Evolutionary conservation across 2,888 invertebrate genomes (phyloP).

Genomic region (Schizaphis graminum): DNA sequence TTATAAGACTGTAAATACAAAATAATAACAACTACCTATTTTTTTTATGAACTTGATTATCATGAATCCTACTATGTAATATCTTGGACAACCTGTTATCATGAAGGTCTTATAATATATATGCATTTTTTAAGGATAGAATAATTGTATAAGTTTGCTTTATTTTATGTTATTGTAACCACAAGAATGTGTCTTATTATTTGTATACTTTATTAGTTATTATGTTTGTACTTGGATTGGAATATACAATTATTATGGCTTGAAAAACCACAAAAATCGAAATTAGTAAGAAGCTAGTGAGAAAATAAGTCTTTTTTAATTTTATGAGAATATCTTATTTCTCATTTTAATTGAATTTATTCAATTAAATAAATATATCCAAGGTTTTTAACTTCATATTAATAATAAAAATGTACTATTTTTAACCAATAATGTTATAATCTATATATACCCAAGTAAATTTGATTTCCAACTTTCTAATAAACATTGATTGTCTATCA

Average conservation of each 20-base stretch:
- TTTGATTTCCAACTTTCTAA: background rate
- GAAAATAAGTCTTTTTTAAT: slow-evolving; percentile 1
- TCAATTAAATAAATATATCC: background rate
- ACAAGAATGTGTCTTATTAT: slow-evolving; percentile 24
- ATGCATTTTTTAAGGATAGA: slow-evolving; percentile 37
- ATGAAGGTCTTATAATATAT: slow-evolving; percentile 23
- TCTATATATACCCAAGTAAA: background rate
- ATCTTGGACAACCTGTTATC: slow-evolving; percentile 60
- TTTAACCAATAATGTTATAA: background rate
- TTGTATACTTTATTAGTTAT: slow-evolving; percentile 17
- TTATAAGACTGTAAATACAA: background rate
- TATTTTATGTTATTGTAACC: slow-evolving; percentile 40
- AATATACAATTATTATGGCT: slow-evolving; percentile 24
- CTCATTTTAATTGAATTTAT: background rate
- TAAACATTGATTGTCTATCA: background rate
- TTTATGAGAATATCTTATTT: background rate
- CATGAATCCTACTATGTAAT: background rate
- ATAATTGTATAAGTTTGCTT: slow-evolving; percentile 6
- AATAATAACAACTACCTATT: background rate
- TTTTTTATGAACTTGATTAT: slow-evolving; percentile 40
- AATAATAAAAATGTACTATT: background rate
- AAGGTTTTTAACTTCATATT: background rate
- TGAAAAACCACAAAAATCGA: slow-evolving; percentile 33
- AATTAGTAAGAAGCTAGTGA: background rate
- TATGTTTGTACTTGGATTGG: background rate